Percentiles rank a stretch among this genome's conserved stretches.
These are phyloP conservation scores for Drosophila burlai DNA, from an alignment of 1,140 invertebrate species.

Conservation along the genomic window DNA sequence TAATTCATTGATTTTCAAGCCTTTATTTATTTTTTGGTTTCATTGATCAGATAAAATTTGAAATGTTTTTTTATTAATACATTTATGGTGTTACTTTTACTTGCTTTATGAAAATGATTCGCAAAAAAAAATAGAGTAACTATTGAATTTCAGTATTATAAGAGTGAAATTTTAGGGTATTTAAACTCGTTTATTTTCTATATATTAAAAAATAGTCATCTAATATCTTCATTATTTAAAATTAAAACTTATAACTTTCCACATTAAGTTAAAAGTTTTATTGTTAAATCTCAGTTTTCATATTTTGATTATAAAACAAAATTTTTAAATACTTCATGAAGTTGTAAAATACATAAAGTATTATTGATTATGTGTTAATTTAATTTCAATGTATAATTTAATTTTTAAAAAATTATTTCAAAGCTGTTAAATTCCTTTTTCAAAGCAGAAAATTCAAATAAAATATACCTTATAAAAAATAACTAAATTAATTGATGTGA, in stretches of 20 bases:
- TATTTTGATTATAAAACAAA: too few species aligned
- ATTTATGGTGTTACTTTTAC: background rate
- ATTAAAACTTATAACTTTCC: too few species aligned
- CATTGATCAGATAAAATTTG: background rate
- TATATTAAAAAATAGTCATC: too few species aligned
- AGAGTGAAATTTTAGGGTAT: too few species aligned
- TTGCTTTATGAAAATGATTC: background rate
- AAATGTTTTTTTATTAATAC: background rate
- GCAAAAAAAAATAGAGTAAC: background rate
- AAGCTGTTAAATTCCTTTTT: background rate
- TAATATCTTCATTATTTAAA: too few species aligned
- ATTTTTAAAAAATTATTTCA: too few species aligned
- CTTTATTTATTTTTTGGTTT: background rate
- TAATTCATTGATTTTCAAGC: background rate
- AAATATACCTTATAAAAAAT: too few species aligned
- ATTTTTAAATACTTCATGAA: background rate
- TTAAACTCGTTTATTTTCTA: too few species aligned
- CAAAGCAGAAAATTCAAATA: background rate
- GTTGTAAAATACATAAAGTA: background rate
- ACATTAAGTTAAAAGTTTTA: background rate
- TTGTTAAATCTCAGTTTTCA: background rate
- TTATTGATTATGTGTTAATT: background rate
- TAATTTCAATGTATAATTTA: too few species aligned
- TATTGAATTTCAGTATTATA: background rate
- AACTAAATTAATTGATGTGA: background rate